Percentiles rank a stretch among this genome's conserved stretches.
phyloP scores from a whole-genome alignment of 2,888 invertebrate species.

The Drosophila tripunctata region DNA sequence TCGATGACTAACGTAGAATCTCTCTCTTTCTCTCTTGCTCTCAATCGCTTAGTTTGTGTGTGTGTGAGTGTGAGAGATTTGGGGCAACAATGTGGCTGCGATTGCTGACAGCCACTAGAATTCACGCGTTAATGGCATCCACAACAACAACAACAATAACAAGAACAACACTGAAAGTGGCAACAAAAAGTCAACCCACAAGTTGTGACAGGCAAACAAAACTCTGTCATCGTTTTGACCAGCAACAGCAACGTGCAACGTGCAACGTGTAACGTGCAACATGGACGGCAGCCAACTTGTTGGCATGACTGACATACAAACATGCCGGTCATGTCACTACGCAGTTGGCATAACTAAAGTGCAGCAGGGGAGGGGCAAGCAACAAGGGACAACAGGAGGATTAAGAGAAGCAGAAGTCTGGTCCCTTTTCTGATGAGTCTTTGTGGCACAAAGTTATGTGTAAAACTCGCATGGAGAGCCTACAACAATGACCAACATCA shows the following conservation, averaged over 20 bases:
- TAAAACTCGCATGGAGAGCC: constrained; percentile 23
- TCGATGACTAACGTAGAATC: constrained; percentile 30
- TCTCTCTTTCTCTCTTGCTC: background rate
- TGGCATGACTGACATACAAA: constrained; percentile 53
- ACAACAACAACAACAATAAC: constrained; percentile 25
- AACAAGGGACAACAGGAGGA: background rate
- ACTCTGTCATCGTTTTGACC: constrained; percentile 41
- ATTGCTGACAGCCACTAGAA: constrained; percentile 53
- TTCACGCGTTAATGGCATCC: constrained; percentile 57
- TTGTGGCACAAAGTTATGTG: constrained; percentile 46
- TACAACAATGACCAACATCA: constrained; percentile 24
- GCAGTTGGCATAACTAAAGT: constrained; percentile 60
- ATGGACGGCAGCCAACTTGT: constrained; percentile 42
- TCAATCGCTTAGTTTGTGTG: background rate
- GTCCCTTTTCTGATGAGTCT: constrained; percentile 7
- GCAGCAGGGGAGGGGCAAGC: constrained; percentile 39
- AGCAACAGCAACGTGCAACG: constrained; percentile 31
- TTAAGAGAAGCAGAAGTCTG: constrained; percentile 1
- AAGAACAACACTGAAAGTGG: constrained; percentile 5
- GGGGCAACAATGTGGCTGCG: constrained; percentile 49
- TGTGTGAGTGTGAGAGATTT: constrained; percentile 3
- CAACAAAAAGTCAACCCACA: constrained; percentile 23
- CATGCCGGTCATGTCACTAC: constrained; percentile 54
- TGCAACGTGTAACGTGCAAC: constrained; percentile 30
- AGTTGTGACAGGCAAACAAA: constrained; percentile 68